Evolutionary conservation across 2,888 invertebrate species (phyloP), one percentile per base, ranked within the genome.

Genomic region (Poecilus cupreus): DNA sequence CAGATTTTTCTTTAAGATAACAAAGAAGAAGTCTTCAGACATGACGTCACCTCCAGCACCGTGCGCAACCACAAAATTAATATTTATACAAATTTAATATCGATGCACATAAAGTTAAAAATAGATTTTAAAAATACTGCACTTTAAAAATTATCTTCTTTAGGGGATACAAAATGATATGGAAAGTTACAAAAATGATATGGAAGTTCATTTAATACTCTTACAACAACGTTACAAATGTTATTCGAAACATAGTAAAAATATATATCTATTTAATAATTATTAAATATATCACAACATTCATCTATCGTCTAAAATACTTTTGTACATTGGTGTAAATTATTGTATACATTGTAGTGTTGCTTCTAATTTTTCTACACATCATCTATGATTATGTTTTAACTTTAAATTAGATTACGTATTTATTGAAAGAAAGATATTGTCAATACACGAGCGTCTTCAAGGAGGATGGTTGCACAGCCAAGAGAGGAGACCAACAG

Each of bases 211-310:
- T 72, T 72, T 72, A 72, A 46, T 51, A 43, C 11, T 68, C 39
- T 43, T 75, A 46, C 16, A 81, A 54, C 43, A 46, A 24, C 32
- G 32, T 32, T 81, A 81, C 81, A 81, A 74, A 81, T 32, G 22
- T 80, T 79, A 76, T 78, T 78, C 13, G 18, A 81, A 81, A 81
- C 81, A 81, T 81, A 81, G 37, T 80, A 80, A 74, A 72, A 80
- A 80, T 80, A 80, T 80, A 80, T 39, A 18, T 75, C 74, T 74
- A 32, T 32, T 32, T 32, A 3, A 32, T 32, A 32, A 57, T 75
- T 60, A 3, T 26, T 22, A 77, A 32, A 32, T 32, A n/a, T 77
- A 79, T 79, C 79, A 77, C 77, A 77, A 77, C 77, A 79, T 79
- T 10, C 32, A 79, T 24, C 46, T 39, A 74, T 80, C 24, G 18